Evolutionary conservation across 2,113 vertebrate species (phyloP).

Genomic region (Harpagus bidentatus): DNA sequence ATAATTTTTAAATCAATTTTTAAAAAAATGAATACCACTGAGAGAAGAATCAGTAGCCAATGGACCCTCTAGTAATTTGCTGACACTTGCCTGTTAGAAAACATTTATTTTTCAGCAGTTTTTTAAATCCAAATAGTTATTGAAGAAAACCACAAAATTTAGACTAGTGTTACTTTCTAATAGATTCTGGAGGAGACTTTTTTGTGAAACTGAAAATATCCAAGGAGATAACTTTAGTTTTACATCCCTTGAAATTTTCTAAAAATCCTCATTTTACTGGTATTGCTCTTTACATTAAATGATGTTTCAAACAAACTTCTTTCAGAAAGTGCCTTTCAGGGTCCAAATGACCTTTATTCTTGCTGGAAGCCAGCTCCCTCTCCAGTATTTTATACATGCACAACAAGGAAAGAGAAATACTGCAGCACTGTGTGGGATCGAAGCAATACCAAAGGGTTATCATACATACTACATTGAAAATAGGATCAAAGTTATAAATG

Average conservation of each 20-base stretch:
- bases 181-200: not conserved
- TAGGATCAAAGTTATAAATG: conserved; percentile 33
- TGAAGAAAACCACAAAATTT: not conserved
- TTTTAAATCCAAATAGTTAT: not conserved
- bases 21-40: not conserved
- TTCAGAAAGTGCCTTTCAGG: not conserved
- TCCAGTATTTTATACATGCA: not conserved
- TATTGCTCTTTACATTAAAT: not conserved
- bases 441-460: not conserved
- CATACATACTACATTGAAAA: not conserved
- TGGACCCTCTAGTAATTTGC: not conserved
- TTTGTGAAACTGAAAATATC: not conserved
- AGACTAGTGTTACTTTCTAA: not conserved
- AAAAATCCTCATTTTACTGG: not conserved
- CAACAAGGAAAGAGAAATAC: not conserved
- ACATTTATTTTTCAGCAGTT: not conserved
- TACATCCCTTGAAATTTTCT: not conserved
- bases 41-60: not conserved
- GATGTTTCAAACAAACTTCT: not conserved
- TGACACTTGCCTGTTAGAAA: not conserved
- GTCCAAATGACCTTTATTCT: not conserved
- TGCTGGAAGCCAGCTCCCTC: not conserved
- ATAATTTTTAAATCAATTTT: not conserved
- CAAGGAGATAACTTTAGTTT: not conserved
- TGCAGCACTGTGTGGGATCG: not conserved